phyloP scores from a whole-genome alignment of 2,888 invertebrate species.

The Apotomis turbidana region DNA sequence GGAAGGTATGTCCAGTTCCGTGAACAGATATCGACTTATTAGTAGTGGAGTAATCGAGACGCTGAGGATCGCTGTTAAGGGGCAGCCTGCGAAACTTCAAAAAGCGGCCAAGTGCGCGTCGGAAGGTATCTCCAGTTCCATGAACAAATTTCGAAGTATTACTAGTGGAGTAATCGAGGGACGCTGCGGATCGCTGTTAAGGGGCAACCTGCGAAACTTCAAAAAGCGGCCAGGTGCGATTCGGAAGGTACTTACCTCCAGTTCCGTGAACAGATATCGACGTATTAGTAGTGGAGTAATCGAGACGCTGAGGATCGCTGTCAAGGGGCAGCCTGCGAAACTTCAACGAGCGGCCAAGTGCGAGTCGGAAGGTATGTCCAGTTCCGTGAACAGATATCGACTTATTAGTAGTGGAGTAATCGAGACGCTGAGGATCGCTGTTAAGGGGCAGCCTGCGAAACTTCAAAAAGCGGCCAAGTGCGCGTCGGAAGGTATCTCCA shows the following conservation, averaged over 20 bases:
- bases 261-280: conserved; percentile 19
- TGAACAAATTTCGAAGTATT: conserved; percentile 19
- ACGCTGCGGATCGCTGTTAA: conserved; percentile 21
- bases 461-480: neutral
- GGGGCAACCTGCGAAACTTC: neutral
- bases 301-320: conserved; percentile 18
- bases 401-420: conserved; percentile 18
- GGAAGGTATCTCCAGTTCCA: conserved; percentile 20
- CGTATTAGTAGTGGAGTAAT: conserved; percentile 17
- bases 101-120: neutral
- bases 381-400: conserved; percentile 19
- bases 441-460: conserved; percentile 5
- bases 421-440: conserved; percentile 19
- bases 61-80: conserved; percentile 22
- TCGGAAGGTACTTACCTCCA: no score
- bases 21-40: conserved; percentile 19
- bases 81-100: neutral
- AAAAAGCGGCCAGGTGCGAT: no score
- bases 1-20: conserved; percentile 21
- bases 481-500: conserved; percentile 5
- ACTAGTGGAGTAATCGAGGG: conserved; percentile 14
- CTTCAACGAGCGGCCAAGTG: no score
- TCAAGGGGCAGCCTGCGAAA: neutral
- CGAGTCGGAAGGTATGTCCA: conserved; percentile 11
- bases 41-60: conserved; percentile 12